Evolutionary conservation across 2,888 invertebrate species (phyloP).

Genomic region (Scrobipalpa costella): DNA sequence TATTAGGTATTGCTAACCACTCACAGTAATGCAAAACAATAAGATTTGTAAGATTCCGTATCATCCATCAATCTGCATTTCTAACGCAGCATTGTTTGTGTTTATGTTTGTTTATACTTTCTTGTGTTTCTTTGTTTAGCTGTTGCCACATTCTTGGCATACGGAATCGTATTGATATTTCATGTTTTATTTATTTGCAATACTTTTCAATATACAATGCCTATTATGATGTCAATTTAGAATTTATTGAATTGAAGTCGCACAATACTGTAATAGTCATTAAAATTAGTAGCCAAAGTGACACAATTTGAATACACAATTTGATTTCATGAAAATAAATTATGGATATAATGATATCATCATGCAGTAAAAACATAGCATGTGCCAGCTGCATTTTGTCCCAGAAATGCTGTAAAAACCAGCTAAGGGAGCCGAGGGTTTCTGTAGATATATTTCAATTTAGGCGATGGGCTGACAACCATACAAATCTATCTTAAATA

Average conservation of each 20-base stretch:
- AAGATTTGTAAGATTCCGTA: not conserved
- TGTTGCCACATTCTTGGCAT: not conserved
- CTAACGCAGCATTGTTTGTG: not conserved
- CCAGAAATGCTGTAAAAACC: too few species aligned
- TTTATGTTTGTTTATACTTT: not conserved
- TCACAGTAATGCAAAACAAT: too few species aligned
- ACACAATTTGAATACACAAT: not conserved
- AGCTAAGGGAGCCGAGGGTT: too few species aligned
- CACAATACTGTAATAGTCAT: not conserved
- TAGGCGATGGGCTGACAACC: too few species aligned
- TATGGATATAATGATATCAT: too few species aligned
- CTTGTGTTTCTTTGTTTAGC: not conserved
- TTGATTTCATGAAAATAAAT: not conserved
- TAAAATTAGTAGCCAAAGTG: not conserved
- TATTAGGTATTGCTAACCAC: too few species aligned
- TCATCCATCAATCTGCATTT: not conserved
- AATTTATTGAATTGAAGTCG: not conserved
- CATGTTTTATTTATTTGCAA: constrained; percentile 1
- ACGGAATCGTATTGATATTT: not conserved
- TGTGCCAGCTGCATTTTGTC: too few species aligned
- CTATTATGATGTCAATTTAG: not conserved
- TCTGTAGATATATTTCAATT: too few species aligned
- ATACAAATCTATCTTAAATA: too few species aligned
- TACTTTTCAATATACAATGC: not conserved
- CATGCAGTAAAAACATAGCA: too few species aligned